Evolutionary conservation across 2,113 vertebrate species (phyloP), one percentile per base, ranked within the genome.

Genomic region (Tor tambroides): DNA sequence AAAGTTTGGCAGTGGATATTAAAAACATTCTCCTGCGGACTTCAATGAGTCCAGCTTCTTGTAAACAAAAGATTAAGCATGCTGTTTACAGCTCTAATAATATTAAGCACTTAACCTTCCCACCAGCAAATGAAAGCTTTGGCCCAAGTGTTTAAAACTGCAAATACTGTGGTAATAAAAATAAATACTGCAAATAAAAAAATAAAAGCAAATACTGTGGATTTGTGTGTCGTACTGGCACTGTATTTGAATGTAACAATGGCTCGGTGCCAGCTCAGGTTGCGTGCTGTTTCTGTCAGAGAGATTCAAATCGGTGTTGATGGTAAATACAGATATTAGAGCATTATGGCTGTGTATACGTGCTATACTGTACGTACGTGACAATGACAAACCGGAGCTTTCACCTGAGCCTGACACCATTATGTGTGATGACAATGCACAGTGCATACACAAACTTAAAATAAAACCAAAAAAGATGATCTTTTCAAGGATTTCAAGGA

Each of bases 241-340:
- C 0, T 75, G 67, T 83, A 49, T 89, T 87, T 80, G 85, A 85
- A 81, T 87, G 5, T 4, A 49, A 46, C 86, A 77, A 72, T 93
- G 93, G 95, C 92, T 88, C 32, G 26, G 23, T 5, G 90, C 94
- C 93, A 91, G 89, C 90, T 76, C 38, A 17, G 90, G 84, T 94
- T 93, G 93, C 93, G 93, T 94, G 94, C 92, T 90, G 92, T 89
- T 88, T 79, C 88, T 93, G 91, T 93, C 92, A 89, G 89, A 87
- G 80, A 88, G 92, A 94, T 94, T 93, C 93, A 90, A 90, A 93
- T 94, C 91, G 90, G 87, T 85, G 87, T 90, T 90, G 90, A 83
- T 65, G 90, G 87, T 84, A 74, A 84, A 84, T 84, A 84, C 38
- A 84, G 65, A 74, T 74, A 59, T 84, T 74, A 84, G 59, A 21